Evolutionary conservation across 2,888 invertebrate species (phyloP).

Genomic region (Dolomedes plantarius): DNA sequence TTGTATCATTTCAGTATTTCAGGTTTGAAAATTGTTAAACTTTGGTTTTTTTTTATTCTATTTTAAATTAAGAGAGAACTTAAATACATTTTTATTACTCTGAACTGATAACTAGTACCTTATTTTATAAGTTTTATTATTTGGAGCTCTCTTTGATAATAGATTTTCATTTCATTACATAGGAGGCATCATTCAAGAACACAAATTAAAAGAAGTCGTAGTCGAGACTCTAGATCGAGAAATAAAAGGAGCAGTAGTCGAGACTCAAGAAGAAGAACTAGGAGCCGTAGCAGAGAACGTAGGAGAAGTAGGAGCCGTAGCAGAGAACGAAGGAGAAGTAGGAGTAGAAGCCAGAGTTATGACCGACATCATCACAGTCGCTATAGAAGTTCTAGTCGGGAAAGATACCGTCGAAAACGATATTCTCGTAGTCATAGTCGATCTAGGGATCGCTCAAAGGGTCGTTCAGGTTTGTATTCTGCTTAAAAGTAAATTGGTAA

Average conservation of each 20-base stretch:
- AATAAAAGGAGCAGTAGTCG: constrained; percentile 36
- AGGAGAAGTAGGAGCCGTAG: constrained; percentile 23
- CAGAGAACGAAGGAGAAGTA: constrained; percentile 40
- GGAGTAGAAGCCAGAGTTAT: constrained; percentile 34
- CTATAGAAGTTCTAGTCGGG: constrained; percentile 53
- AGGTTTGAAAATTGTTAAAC: too few relatives aligned
- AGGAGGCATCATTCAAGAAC: background rate
- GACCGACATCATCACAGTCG: constrained; percentile 30
- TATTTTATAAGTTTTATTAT: too few relatives aligned
- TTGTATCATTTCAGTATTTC: too few relatives aligned
- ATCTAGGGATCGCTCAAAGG: constrained; percentile 52
- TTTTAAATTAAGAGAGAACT: too few relatives aligned
- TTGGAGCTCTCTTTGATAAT: background rate
- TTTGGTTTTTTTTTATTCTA: too few relatives aligned
- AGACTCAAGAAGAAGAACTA: constrained; percentile 28
- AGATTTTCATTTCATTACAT: background rate
- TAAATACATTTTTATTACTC: too few relatives aligned
- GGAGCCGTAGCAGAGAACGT: constrained; percentile 43
- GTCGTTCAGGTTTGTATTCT: constrained; percentile 12
- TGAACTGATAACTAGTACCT: too few relatives aligned
- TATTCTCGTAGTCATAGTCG: constrained; percentile 55
- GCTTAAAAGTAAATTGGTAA: background rate
- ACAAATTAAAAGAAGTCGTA: constrained; percentile 3
- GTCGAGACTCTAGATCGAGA: constrained; percentile 15
- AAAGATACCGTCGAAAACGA: constrained; percentile 73